Evolutionary conservation across 2,113 vertebrate species (phyloP), one percentile per base, ranked within the genome.

Genomic region (Canis aureus): DNA sequence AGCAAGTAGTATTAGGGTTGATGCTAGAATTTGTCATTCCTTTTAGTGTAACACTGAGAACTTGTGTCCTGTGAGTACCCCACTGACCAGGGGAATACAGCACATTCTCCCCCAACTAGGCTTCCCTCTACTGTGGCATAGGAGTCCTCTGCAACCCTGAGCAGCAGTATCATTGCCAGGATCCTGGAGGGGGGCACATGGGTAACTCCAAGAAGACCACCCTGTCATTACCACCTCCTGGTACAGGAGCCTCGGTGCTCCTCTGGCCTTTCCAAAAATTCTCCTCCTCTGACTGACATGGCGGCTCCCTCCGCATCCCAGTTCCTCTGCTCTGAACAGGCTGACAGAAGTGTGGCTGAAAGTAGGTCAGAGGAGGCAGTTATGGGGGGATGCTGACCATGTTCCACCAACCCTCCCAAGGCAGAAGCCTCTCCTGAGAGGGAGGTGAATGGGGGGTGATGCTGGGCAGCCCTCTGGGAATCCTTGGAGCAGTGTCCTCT

Each of bases 131-230:
- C 57, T 9, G 9, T 49, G 49, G 25, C 9, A 8, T 62, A 43
- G 59, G 59, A 43, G 71, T 95, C 92, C 74, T 97, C 27, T 81
- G n/a, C 32, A 87, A 32, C 29, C 51, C 43, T 62, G n/a, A 85
- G 43, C 57, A 80, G 51, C 11, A 74, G 67, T n/a, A 22, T 19
- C 64, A 66, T 12, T n/a, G 35, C 78, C 53, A n/a, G 64, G 29
- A 76, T 86, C 84, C 71, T 94, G 78, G 49, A 71, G 29, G 32
- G 38, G 29, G 38, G 29, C 23, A 15, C 0, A 1, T 51, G 55
- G 95, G 53, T 91, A 64, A 73, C 23, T 67, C 57, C 55, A 49
- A 69, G 55, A 73, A 23, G 11, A 3, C 12, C 8, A 53, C 66
- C 23, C 32, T 92, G 78, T 69, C 7, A 0, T 53, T 81, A 86